A percentile compares a stretch with the other conserved stretches of the same genome.
phyloP scores from a whole-genome alignment of 2,888 invertebrate species.

The Beris morrisii region DNA sequence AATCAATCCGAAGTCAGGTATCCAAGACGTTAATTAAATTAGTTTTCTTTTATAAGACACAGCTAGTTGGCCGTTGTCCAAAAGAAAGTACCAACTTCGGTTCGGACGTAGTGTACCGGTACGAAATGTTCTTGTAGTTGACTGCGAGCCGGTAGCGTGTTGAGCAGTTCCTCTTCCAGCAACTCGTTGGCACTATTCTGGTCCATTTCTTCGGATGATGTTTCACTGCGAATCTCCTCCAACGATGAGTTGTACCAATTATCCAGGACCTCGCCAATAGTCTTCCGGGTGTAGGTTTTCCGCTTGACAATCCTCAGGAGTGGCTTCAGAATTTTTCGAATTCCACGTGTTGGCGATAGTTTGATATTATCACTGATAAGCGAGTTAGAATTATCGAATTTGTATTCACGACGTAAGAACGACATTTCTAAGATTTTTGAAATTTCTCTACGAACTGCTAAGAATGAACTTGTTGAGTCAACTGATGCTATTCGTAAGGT shows the following conservation, averaged over 20 bases:
- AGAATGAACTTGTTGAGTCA: constrained; percentile 14
- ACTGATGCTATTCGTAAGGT: constrained; percentile 9
- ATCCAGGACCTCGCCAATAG: constrained; percentile 15
- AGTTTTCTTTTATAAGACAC: not conserved
- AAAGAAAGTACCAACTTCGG: constrained; percentile 28
- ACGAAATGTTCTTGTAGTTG: not conserved
- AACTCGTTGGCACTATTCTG: constrained; percentile 27
- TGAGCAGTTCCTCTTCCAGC: constrained; percentile 12
- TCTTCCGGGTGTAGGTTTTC: constrained; percentile 13
- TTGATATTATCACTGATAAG: not conserved
- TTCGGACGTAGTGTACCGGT: constrained; percentile 28
- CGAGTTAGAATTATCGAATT: constrained; percentile 1
- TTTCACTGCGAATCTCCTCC: constrained; percentile 24
- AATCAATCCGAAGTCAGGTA: not conserved
- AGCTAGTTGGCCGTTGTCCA: constrained; percentile 21
- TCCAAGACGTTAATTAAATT: not conserved
- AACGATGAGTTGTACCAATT: constrained; percentile 27
- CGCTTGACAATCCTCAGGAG: constrained; percentile 21
- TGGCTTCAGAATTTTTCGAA: constrained; percentile 24
- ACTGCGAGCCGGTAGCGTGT: not conserved
- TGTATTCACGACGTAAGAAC: constrained; percentile 31
- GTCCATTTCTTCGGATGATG: constrained; percentile 16
- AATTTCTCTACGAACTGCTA: not conserved
- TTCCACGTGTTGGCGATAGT: constrained; percentile 2
- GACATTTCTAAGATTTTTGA: constrained; percentile 20